Percentiles rank a stretch among this genome's conserved stretches.
phyloP scores from a whole-genome alignment of 1,140 invertebrate genomes.

The Protaetia brevitarsis region DNA sequence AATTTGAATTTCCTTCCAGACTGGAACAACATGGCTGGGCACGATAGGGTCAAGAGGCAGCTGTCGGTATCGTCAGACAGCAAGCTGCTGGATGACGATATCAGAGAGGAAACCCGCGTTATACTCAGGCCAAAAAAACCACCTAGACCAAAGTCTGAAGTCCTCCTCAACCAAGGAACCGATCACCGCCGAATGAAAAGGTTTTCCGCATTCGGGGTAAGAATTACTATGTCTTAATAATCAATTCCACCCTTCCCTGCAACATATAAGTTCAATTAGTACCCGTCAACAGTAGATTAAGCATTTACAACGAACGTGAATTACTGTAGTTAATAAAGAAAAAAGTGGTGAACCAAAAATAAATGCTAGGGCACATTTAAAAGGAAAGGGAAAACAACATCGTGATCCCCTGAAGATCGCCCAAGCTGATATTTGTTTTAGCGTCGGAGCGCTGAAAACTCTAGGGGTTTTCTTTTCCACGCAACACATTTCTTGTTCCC shows the following conservation, averaged over 20 bases:
- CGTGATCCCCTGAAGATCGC: too few relatives aligned
- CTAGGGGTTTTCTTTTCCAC: not conserved
- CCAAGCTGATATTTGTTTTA: too few relatives aligned
- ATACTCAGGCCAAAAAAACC: slow-evolving; percentile 84
- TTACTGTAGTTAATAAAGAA: too few relatives aligned
- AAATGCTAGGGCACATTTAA: too few relatives aligned
- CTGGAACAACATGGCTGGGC: slow-evolving; percentile 72
- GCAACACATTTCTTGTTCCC: slow-evolving; percentile 4
- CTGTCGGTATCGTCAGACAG: slow-evolving; percentile 87
- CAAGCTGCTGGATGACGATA: slow-evolving; percentile 81
- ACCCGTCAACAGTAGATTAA: too few relatives aligned
- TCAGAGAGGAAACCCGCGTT: slow-evolving; percentile 78
- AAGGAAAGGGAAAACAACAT: too few relatives aligned
- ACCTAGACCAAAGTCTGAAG: slow-evolving; percentile 84
- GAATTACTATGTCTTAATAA: too few relatives aligned
- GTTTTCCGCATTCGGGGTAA: slow-evolving; percentile 89
- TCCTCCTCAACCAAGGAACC: slow-evolving; percentile 69
- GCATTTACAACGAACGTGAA: too few relatives aligned
- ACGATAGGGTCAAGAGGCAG: slow-evolving; percentile 79
- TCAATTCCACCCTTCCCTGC: too few relatives aligned
- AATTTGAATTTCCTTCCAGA: slow-evolving; percentile 56
- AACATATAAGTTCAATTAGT: too few relatives aligned
- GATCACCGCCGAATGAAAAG: slow-evolving; percentile 74
- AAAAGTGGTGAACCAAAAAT: too few relatives aligned
- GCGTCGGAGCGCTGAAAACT: not conserved